These are phyloP conservation scores for Eilema depressum DNA, from an alignment of 2,888 invertebrate species.

Conservation along the genomic window DNA sequence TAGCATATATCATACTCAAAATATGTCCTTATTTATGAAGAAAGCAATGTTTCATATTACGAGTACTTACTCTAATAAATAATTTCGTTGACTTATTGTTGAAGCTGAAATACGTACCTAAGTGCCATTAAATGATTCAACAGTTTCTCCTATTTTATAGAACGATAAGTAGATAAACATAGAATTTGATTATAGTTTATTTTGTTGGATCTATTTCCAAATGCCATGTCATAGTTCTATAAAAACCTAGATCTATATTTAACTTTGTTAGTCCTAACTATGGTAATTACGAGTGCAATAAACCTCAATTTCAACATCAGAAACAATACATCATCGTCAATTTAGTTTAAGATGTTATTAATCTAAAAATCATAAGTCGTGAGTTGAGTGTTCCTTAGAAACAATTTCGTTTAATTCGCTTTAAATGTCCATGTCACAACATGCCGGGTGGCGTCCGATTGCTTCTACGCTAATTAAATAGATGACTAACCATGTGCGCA, in stretches of 20 bases:
- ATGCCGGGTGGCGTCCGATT: constrained; percentile 26
- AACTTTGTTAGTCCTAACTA: constrained; percentile 1
- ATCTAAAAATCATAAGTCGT: constrained; percentile 40
- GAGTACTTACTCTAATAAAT: no score
- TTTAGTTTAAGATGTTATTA: constrained; percentile 32
- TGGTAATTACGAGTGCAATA: constrained; percentile 14
- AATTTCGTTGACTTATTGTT: no score
- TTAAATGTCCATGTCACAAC: constrained; percentile 40
- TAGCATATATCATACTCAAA: not conserved
- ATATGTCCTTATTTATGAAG: not conserved
- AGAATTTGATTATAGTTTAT: not conserved
- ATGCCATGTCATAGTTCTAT: not conserved
- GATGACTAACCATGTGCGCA: constrained; percentile 32
- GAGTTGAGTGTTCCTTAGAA: constrained; percentile 32
- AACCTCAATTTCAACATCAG: constrained; percentile 5
- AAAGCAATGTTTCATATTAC: not conserved
- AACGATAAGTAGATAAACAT: not conserved
- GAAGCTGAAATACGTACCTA: not conserved
- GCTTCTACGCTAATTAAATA: constrained; percentile 37
- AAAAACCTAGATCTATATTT: not conserved
- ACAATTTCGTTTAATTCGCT: constrained; percentile 36
- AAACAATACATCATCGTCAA: constrained; percentile 32
- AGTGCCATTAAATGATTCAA: not conserved
- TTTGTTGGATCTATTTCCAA: not conserved
- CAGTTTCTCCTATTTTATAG: not conserved